Base-by-base conservation (phyloP, 2,888 invertebrate species). In the Cheilosia soror region DNA sequence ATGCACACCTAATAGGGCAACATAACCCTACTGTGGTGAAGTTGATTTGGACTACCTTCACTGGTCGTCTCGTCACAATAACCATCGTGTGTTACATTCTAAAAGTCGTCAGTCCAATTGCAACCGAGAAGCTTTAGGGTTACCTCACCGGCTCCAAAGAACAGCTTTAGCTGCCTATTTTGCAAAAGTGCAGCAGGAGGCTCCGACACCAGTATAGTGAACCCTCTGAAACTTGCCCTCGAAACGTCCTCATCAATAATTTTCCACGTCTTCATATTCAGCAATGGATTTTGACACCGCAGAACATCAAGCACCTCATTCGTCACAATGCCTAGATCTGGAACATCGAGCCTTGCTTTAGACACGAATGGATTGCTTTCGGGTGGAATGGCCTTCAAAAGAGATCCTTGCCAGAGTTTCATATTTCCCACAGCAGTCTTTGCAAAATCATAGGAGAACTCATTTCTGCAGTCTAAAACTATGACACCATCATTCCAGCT, bases 401-500 rank as follows among this genome's bases (percentile, higher is more conserved):
- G 40, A 7, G 65, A 40, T 3, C 51, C 33, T 7, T 29, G 11
- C 82, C 82, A 82, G 1, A 58, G 47, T 20, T 60, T 71, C 11
- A 66, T 42, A 13, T 60, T 55, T 1, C 11, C n/a, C 9, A 82
- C 40, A 5, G 65, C 9, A 5, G n/a, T 40, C 9, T 60, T 66
- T 9, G 77, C 77, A 51, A 82, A 77, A 1, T 66, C 13, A 25
- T 62, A 77, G 0, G 82, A 60, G 5, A 15, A 11, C 9, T 44
- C 7, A 6, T 82, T 71, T 66, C 71, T 82, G 31, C 82, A 82
- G 33, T 77, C 82, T 15, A 82, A 47, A 4, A 82, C 55, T 7
- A 65, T 40, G 5, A 82, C 71, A 5, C 82, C 82, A 47, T 82
- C 60, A 27, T 53, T 53, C 47, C 60, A 77, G 25, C 37, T 53